A percentile compares a stretch with the other conserved stretches of the same genome.
These are phyloP conservation scores for Chydorus sphaericus DNA, from an alignment of 2,888 invertebrate genomes.

Conservation along the genomic window DNA sequence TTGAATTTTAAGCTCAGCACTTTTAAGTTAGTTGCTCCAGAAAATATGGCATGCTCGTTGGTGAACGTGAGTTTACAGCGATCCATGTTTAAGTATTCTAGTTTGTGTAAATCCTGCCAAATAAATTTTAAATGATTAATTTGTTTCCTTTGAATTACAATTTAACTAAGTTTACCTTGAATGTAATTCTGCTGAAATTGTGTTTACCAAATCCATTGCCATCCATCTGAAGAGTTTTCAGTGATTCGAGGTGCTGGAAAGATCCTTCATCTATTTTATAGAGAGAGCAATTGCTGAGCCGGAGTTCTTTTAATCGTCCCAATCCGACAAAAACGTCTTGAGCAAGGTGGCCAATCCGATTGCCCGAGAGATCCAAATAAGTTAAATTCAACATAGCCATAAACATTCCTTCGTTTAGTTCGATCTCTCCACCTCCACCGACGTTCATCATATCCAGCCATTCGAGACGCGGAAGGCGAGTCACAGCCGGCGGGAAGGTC, in stretches of 20 bases:
- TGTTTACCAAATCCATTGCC: conserved; percentile 34
- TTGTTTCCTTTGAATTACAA: too few relatives aligned
- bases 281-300: conserved; percentile 38
- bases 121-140: too few relatives aligned
- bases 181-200: background rate
- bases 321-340: conserved; percentile 38
- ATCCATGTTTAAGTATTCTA: conserved; percentile 8
- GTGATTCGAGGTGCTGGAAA: conserved; percentile 32
- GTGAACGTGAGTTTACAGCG: conserved; percentile 1
- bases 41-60: conserved; percentile 8
- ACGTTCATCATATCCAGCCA: conserved; percentile 37
- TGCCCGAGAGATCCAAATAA: conserved; percentile 38
- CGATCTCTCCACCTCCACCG: conserved; percentile 35
- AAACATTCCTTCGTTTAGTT: conserved; percentile 37
- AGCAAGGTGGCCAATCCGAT: conserved; percentile 37
- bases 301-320: conserved; percentile 34
- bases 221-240: conserved; percentile 38
- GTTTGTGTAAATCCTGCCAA: conserved; percentile 3
- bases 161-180: too few relatives aligned
- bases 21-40: conserved; percentile 9
- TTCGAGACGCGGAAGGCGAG: conserved; percentile 32
- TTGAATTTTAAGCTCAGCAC: conserved; percentile 11
- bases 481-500: conserved; percentile 36
- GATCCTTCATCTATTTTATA: conserved; percentile 35
- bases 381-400: conserved; percentile 33